Evolutionary conservation across 2,797 vertebrate genomes (phyloP), one percentile per base, ranked within the genome.

Genomic region (Nannoperca obscura): DNA sequence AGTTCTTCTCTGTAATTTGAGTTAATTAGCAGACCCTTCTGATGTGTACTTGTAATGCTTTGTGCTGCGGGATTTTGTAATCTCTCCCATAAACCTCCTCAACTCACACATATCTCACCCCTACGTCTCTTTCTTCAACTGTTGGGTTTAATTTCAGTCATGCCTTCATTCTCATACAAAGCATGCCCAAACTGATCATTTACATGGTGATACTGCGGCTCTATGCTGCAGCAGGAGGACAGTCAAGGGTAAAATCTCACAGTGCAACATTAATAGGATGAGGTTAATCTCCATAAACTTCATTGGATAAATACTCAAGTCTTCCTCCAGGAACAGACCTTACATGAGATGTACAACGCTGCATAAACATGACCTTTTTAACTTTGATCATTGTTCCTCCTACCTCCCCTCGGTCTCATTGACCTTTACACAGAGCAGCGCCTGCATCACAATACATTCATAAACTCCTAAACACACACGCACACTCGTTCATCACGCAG

Each of bases 241-340:
- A 66, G 78, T 83, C 80, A 83, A 82, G 74, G 81, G 67, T 82
- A 78, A 86, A 86, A 77, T 79, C 67, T 81, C 58, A 72, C 72
- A 60, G 52, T 34, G 71, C 74, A 34, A 64, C 76, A 44, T 81
- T 85, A 91, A 88, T 74, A 75, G 84, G 85, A 89, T 70, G 76
- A 86, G 54, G 59, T 76, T 82, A 83, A 88, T 85, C 70, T 80
- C 75, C 73, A 66, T 89, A 86, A 86, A 83, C 61, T 62, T 74
- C 13, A 20, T 47, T 63, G 60, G 78, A 86, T 90, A 87, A 84
- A 71, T 66, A 81, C 80, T 60, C 71, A 52, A 55, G 71, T 74
- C 65, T 70, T 71, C 67, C 15, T 78, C 13, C 24, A 80, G 74
- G 57, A 88, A 60, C 54, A 67, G 62, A 62, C 47, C 66, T 73